Evolutionary conservation across 2,888 invertebrate genomes (phyloP).

Genomic region (Sepiola atlantica): DNA sequence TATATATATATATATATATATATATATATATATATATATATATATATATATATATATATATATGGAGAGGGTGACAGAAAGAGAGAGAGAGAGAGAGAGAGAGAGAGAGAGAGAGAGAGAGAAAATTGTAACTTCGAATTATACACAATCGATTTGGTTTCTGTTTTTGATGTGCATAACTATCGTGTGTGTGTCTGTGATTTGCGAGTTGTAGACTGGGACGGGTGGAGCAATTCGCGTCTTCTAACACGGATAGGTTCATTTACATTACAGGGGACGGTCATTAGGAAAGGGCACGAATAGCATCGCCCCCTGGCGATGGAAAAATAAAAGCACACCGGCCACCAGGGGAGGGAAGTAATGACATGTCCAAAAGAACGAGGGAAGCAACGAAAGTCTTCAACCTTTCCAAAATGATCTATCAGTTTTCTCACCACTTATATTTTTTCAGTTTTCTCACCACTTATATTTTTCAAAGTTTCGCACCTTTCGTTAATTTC

Average conservation of each 20-base stretch:
- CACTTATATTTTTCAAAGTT: background rate
- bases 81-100: no score
- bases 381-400: background rate
- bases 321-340: background rate
- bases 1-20: background rate
- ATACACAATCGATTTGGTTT: slow-evolving; percentile 12
- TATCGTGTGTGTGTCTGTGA: background rate
- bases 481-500: background rate
- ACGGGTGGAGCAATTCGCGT: background rate
- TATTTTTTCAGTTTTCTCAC: background rate
- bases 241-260: background rate
- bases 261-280: background rate
- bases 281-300: background rate
- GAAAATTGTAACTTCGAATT: background rate
- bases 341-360: background rate
- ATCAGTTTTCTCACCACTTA: background rate
- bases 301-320: slow-evolving; percentile 11
- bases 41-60: background rate
- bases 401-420: background rate
- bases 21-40: background rate
- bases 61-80: background rate
- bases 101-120: no score
- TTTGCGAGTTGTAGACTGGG: no score
- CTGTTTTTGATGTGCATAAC: background rate
- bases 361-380: background rate